Base-by-base conservation (phyloP, 2,888 invertebrate genomes). In the Sphinx pinastri region DNA sequence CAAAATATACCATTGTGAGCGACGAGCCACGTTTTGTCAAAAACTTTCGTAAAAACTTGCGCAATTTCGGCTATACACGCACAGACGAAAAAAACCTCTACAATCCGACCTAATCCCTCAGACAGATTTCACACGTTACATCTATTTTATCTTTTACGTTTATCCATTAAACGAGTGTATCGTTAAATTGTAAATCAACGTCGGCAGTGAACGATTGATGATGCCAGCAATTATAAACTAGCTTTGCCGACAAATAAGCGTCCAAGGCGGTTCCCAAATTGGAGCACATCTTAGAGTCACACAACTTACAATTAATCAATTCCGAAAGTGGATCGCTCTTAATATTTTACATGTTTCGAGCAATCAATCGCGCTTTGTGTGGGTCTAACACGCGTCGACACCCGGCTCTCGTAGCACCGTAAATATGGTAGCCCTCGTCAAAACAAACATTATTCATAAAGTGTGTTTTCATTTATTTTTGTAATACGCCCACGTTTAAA, bases 1-100 rank as follows among this genome's bases (percentile, higher is more conserved):
- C 93, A 92, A 92, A 94, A 93, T 93, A 93, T 83, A 86, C 89
- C 85, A 92, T 93, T 93, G 92, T 93, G 84, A 81, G 79, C 81
- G 81, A 83, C 81, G 84, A 83, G 80, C 81, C 76, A 82, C 74
- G 89, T 89, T 90, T 93, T 94, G 91, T 93, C 86, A 86, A 81
- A 87, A 91, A 91, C 86, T 92, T 93, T 86, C 75, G 83, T 82
- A 90, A 92, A 92, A 93, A 93, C 93, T 93, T 94, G 90, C 81
- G 88, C 93, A 93, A 94, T 92, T 89, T 87, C 80, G 83, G 84
- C 84, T 81, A 84, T 86, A 88, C 84, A 88, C 89, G 90, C 89
- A 91, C 82, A 77, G 77, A 85, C 85, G 82, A 80, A 77, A 70
- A 77, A 76, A 77, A 79, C 76, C 76, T 75, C 73, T 73, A 69